Percentiles rank a stretch among this genome's conserved stretches.
phyloP scores from a whole-genome alignment of 2,888 invertebrate genomes.

The Conchocele bisecta region DNA sequence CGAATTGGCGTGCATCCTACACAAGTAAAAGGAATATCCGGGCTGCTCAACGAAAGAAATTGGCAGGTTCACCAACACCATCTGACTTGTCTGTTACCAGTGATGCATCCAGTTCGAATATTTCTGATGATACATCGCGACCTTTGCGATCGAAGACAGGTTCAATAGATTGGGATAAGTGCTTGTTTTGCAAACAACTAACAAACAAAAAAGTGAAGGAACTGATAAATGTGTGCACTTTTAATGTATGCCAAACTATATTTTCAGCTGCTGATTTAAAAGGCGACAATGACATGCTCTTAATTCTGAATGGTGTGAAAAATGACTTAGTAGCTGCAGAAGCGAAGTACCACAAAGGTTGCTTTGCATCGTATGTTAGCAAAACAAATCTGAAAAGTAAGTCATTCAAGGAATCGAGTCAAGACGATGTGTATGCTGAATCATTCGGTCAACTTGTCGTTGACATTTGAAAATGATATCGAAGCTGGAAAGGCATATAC shows the following conservation, averaged over 20 bases:
- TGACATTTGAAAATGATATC: too few species aligned
- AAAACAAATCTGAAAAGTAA: not conserved
- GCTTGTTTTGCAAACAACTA: constrained; percentile 1
- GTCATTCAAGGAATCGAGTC: not conserved
- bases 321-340: not conserved
- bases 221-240: not conserved
- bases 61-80: not conserved
- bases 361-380: not conserved
- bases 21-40: not conserved
- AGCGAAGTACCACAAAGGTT: not conserved
- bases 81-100: not conserved
- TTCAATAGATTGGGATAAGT: not conserved
- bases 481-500: not conserved
- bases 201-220: too few species aligned
- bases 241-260: not conserved
- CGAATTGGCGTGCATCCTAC: not conserved
- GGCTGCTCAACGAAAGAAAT: not conserved
- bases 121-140: not conserved
- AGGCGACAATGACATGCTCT: not conserved
- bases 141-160: not conserved
- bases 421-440: not conserved
- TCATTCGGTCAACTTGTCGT: not conserved
- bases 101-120: not conserved
- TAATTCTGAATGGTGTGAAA: not conserved
- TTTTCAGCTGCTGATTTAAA: not conserved